These are phyloP conservation scores for Tenthredo notha DNA, from an alignment of 2,888 invertebrate genomes.

Conservation along the genomic window DNA sequence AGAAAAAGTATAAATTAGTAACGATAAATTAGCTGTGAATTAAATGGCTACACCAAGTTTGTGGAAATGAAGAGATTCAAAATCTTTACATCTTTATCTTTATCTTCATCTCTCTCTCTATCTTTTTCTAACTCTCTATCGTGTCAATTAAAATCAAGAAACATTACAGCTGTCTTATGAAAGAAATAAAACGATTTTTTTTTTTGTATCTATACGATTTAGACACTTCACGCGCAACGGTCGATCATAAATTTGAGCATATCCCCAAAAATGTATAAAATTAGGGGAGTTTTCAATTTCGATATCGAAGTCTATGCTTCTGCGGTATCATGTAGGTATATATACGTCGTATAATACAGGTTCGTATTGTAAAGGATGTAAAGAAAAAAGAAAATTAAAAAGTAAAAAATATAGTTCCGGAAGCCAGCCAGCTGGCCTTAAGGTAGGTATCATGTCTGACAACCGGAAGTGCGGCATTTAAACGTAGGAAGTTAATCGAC, in stretches of 20 bases:
- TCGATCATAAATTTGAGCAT: background rate
- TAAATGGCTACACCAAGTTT: too few species aligned
- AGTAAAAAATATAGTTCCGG: constrained; percentile 35
- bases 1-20: too few species aligned
- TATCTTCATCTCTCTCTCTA: background rate
- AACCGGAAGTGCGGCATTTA: constrained; percentile 72
- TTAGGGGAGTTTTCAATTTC: constrained; percentile 9
- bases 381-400: background rate
- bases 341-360: background rate
- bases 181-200: background rate
- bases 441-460: constrained; percentile 57
- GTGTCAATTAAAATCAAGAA: background rate
- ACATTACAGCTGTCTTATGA: background rate
- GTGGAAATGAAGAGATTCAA: background rate
- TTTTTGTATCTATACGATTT: background rate
- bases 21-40: too few species aligned
- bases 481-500: constrained; percentile 74
- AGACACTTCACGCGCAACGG: background rate
- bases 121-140: background rate
- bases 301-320: background rate
- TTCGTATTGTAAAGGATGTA: background rate
- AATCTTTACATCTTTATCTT: background rate
- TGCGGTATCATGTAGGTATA: background rate
- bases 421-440: constrained; percentile 52
- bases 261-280: background rate